These are phyloP conservation scores for Dinomys branickii DNA, from an alignment of 2,113 vertebrate species.

Conservation along the genomic window DNA sequence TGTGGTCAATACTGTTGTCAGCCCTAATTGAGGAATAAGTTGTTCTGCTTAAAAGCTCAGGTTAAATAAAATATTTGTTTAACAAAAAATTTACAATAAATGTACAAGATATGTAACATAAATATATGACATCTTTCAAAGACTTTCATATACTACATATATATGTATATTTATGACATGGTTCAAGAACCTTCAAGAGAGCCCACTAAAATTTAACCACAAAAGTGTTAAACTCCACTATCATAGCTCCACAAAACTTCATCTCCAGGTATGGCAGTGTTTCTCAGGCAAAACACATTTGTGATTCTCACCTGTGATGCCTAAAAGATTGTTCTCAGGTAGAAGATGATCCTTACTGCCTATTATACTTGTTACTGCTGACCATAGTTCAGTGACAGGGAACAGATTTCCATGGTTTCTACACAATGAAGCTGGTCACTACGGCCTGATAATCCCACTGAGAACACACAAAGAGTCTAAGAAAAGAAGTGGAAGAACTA, in stretches of 20 bases:
- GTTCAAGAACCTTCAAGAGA: constrained; percentile 7
- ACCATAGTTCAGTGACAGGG: background rate
- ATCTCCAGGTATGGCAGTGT: background rate
- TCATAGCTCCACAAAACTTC: constrained; percentile 9
- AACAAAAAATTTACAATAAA: background rate
- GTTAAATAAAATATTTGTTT: constrained; percentile 6
- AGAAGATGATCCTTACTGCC: background rate
- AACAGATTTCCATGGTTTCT: background rate
- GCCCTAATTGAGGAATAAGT: background rate
- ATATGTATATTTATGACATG: background rate
- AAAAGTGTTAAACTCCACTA: background rate
- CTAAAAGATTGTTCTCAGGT: constrained; percentile 31
- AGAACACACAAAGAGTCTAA: background rate
- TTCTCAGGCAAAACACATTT: background rate
- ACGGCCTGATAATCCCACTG: background rate
- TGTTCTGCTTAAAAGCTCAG: background rate
- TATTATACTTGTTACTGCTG: background rate
- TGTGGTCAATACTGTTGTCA: background rate
- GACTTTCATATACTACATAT: background rate
- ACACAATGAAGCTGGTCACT: background rate
- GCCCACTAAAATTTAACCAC: background rate
- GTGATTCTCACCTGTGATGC: background rate
- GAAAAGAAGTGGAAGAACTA: background rate
- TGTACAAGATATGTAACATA: background rate
- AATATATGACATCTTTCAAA: background rate